phyloP scores from a whole-genome alignment of 2,888 invertebrate species.

The Hylaea fasciaria region DNA sequence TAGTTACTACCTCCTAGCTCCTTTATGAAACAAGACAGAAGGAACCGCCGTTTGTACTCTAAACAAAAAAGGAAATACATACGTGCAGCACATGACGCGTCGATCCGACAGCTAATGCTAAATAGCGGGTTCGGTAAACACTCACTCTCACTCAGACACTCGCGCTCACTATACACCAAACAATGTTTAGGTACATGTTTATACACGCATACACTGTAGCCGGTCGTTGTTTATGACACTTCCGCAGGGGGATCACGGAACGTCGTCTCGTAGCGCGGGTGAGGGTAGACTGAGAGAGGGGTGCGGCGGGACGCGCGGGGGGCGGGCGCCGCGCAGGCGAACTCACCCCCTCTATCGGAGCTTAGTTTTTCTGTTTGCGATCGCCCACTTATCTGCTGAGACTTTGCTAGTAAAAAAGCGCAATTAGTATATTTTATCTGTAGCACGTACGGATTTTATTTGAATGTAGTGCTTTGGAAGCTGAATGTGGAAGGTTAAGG shows the following conservation, averaged over 20 bases:
- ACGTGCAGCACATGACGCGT: conserved; percentile 27
- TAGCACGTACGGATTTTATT: conserved; percentile 21
- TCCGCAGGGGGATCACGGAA: conserved; percentile 36
- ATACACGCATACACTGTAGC: conserved; percentile 17
- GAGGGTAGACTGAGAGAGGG: conserved; percentile 56
- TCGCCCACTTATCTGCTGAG: conserved; percentile 60
- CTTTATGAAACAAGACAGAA: not conserved
- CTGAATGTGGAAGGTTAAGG: not conserved
- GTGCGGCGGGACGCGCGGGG: conserved; percentile 44
- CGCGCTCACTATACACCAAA: conserved; percentile 17
- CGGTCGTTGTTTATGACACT: conserved; percentile 30
- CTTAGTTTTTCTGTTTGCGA: conserved; percentile 66
- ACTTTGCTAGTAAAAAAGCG: conserved; percentile 53
- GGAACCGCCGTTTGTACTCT: conserved; percentile 10
- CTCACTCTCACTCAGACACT: conserved; percentile 24
- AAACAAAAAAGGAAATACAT: conserved; percentile 23
- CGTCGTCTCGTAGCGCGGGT: conserved; percentile 52
- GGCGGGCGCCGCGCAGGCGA: conserved; percentile 64
- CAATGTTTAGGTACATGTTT: conserved; percentile 26
- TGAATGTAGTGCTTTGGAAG: not conserved
- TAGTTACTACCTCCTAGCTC: not conserved
- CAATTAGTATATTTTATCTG: conserved; percentile 47
- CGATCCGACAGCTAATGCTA: conserved; percentile 20
- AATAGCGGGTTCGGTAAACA: conserved; percentile 12
- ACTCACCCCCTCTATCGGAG: conserved; percentile 50